These are phyloP conservation scores for Halyomorpha halys DNA, from an alignment of 1,140 invertebrate species.

Conservation along the genomic window DNA sequence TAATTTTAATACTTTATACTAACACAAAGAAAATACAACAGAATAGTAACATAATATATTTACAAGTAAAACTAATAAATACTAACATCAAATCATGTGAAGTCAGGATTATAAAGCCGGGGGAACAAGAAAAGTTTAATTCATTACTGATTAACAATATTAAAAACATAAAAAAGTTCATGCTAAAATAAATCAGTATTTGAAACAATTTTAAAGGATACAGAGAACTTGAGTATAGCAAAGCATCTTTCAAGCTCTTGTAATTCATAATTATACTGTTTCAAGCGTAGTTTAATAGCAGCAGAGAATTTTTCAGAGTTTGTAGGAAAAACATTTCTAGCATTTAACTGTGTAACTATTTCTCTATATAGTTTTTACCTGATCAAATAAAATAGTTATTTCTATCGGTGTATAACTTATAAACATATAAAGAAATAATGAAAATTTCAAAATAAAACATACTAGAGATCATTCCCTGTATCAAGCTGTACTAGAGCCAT, in stretches of 20 bases:
- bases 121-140: too few relatives aligned
- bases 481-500: constrained; percentile 7
- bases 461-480: constrained; percentile 13
- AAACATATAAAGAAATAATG: not conserved
- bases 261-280: constrained; percentile 50
- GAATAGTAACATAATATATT: too few relatives aligned
- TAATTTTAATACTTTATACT: too few relatives aligned
- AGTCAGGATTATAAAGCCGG: too few relatives aligned
- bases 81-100: too few relatives aligned
- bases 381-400: not conserved
- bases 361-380: constrained; percentile 53
- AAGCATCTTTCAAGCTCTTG: constrained; percentile 46
- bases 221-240: constrained; percentile 18
- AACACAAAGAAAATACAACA: too few relatives aligned
- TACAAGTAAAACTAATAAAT: too few relatives aligned
- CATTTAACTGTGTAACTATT: constrained; percentile 48
- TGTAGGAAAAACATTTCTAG: constrained; percentile 42
- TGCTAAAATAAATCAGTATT: too few relatives aligned
- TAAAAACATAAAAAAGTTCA: too few relatives aligned
- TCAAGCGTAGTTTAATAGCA: constrained; percentile 47
- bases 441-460: not conserved
- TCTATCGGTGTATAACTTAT: not conserved
- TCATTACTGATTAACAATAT: too few relatives aligned
- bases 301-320: constrained; percentile 43
- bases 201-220: too few relatives aligned